Evolutionary conservation across 2,797 vertebrate genomes (phyloP).

Genomic region (Gila robusta): DNA sequence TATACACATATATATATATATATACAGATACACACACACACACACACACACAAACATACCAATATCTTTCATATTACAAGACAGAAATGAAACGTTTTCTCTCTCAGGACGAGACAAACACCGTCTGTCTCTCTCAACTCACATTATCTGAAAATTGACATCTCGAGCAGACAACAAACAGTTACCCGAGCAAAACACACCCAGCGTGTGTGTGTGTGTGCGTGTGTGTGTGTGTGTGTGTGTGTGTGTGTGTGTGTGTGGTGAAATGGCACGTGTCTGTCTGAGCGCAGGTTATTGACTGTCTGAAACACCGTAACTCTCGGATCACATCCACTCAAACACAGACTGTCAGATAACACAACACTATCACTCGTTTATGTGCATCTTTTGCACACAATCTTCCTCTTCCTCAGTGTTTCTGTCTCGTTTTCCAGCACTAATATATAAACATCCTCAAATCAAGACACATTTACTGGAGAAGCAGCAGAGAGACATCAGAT

Average conservation of each 20-base stretch:
- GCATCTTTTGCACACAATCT: too few relatives aligned
- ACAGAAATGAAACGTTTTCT: too few relatives aligned
- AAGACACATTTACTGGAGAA: neutral
- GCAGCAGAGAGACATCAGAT: neutral
- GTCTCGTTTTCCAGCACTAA: neutral
- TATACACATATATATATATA: too few relatives aligned
- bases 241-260: too few relatives aligned
- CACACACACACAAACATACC: neutral
- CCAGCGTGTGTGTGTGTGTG: constrained; percentile 66
- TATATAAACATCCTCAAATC: neutral
- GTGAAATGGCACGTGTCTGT: constrained; percentile 78
- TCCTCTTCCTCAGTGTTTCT: neutral
- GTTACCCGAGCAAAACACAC: constrained; percentile 73
- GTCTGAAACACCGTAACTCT: constrained; percentile 48
- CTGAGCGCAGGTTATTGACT: constrained; percentile 65
- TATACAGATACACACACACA: neutral
- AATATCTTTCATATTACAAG: too few relatives aligned
- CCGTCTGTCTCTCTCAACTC: constrained; percentile 62
- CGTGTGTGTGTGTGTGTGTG: too few relatives aligned
- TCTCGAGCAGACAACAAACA: constrained; percentile 79
- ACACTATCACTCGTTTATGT: neutral
- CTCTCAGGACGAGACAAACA: neutral
- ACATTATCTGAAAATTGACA: constrained; percentile 79
- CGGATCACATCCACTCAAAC: neutral
- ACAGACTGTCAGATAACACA: neutral